Conservation (phyloP, 2,113 vertebrate species). For the Platichthys stellatus region DNA sequence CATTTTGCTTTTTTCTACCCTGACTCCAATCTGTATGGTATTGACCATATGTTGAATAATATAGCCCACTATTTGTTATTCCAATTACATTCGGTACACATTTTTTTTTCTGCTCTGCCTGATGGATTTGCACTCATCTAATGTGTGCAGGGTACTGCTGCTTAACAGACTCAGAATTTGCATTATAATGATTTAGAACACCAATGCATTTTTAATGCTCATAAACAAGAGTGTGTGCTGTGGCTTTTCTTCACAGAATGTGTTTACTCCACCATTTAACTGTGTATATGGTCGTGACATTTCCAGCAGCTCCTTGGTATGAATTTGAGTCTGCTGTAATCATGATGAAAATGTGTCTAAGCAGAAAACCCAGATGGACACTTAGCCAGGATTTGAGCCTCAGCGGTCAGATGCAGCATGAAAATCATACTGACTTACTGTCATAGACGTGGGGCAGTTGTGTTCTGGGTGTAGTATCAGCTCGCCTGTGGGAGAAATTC, state of each 20-base stretch:
- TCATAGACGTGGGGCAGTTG: constrained; percentile 7
- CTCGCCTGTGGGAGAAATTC: constrained; percentile 29
- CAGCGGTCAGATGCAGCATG: constrained; percentile 11
- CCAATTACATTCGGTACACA: constrained; percentile 68
- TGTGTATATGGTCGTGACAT: constrained; percentile 35
- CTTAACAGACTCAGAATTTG: constrained; percentile 77
- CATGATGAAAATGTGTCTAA: constrained; percentile 47
- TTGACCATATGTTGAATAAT: constrained; percentile 78
- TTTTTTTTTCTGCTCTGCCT: constrained; percentile 70
- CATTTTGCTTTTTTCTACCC: constrained; percentile 58
- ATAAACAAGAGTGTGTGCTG: constrained; percentile 68
- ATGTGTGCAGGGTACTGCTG: constrained; percentile 66
- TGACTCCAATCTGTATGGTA: constrained; percentile 62
- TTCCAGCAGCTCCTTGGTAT: constrained; percentile 42
- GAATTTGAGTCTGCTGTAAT: constrained; percentile 49
- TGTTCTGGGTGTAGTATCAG: constrained; percentile 6
- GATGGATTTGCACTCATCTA: constrained; percentile 78
- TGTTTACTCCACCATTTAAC: constrained; percentile 62
- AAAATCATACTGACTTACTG: constrained; percentile 14
- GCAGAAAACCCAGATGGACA: constrained; percentile 46
- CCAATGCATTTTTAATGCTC: constrained; percentile 79
- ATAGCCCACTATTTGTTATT: constrained; percentile 75
- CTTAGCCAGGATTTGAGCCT: constrained; percentile 23
- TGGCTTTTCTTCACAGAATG: constrained; percentile 43
- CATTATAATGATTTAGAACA: constrained; percentile 79